phyloP scores from a whole-genome alignment of 2,888 invertebrate genomes.

The Julus scanicus region DNA sequence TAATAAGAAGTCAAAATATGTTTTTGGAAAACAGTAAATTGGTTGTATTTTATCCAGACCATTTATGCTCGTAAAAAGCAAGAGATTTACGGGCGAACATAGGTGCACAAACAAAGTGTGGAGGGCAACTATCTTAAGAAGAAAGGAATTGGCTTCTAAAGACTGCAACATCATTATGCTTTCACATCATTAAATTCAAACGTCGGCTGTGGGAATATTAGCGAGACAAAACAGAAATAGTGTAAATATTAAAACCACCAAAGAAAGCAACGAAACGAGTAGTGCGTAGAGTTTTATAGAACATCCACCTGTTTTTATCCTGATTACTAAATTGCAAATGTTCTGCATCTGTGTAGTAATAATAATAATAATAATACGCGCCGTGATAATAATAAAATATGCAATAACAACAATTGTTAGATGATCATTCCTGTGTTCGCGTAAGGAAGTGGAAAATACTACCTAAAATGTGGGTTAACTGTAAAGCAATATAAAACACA shows the following conservation, averaged over 20 bases:
- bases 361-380: neutral
- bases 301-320: conserved; percentile 13
- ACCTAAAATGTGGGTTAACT: no score
- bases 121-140: neutral
- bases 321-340: neutral
- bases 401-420: neutral
- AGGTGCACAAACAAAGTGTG: neutral
- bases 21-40: neutral
- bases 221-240: conserved; percentile 30
- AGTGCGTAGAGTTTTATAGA: neutral
- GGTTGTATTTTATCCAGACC: neutral
- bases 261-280: neutral
- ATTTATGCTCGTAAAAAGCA: neutral
- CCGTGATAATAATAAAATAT: neutral
- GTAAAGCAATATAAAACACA: neutral
- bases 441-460: neutral
- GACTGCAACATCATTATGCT: conserved; percentile 21
- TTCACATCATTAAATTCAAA: conserved; percentile 47
- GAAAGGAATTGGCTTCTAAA: conserved; percentile 16
- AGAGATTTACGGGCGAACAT: conserved; percentile 4
- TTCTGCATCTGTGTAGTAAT: neutral
- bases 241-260: conserved; percentile 14
- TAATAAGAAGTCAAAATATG: neutral
- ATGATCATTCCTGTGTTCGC: neutral
- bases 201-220: conserved; percentile 45